A percentile compares a stretch with the other conserved stretches of the same genome.
These are phyloP conservation scores for Pituophis catenifer DNA, from an alignment of 2,113 vertebrate species.

Conservation along the genomic window DNA sequence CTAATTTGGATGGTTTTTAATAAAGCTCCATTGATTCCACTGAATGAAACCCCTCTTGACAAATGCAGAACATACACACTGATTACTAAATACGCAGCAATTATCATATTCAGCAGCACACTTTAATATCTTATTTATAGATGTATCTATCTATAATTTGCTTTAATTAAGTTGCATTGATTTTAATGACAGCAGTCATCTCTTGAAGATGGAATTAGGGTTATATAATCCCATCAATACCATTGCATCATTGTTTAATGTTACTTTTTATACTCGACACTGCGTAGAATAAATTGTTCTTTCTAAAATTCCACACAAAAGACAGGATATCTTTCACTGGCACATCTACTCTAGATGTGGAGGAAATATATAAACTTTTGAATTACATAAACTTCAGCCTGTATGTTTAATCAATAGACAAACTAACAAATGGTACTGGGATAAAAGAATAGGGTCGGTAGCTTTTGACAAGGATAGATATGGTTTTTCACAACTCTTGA, in stretches of 20 bases:
- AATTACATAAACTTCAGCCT: not conserved
- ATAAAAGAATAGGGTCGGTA: not conserved
- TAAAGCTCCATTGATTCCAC: slow-evolving; percentile 84
- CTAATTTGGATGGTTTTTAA: slow-evolving; percentile 86
- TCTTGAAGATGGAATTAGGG: slow-evolving; percentile 64
- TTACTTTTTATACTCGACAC: slow-evolving; percentile 42
- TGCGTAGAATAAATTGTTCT: slow-evolving; percentile 19
- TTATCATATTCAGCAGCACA: slow-evolving; percentile 81
- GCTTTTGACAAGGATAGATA: not conserved
- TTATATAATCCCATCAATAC: slow-evolving; percentile 50
- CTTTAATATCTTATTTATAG: slow-evolving; percentile 89
- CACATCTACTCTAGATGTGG: not conserved
- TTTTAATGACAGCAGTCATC: slow-evolving; percentile 79
- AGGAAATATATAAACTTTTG: not conserved
- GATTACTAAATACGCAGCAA: slow-evolving; percentile 84
- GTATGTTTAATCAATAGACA: not conserved
- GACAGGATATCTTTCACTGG: not conserved
- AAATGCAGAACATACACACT: slow-evolving; percentile 80
- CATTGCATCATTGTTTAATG: slow-evolving; percentile 49
- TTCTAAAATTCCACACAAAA: not conserved
- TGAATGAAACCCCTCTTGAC: slow-evolving; percentile 83
- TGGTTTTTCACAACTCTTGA: not conserved
- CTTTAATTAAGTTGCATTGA: slow-evolving; percentile 88
- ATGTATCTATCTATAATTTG: slow-evolving; percentile 87
- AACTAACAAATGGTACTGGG: not conserved